These are phyloP conservation scores for Podotricha telesiphe DNA, from an alignment of 2,888 invertebrate genomes.

Conservation along the genomic window DNA sequence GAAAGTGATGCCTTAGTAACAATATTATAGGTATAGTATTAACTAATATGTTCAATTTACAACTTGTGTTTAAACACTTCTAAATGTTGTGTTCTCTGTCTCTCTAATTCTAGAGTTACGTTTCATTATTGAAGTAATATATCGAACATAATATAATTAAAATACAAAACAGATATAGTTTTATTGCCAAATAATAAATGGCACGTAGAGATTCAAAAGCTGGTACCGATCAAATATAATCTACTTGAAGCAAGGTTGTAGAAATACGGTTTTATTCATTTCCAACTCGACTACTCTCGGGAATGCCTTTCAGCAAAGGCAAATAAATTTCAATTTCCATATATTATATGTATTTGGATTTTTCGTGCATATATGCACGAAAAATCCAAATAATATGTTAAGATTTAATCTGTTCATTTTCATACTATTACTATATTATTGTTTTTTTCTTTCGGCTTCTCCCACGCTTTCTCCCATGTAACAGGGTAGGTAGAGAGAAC, in stretches of 20 bases:
- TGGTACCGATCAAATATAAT: slow-evolving; percentile 4
- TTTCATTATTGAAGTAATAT: too few species aligned
- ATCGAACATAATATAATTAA: not conserved
- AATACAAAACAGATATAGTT: not conserved
- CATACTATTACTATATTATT: too few species aligned
- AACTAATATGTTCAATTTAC: too few species aligned
- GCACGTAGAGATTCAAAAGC: not conserved
- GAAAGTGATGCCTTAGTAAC: too few species aligned
- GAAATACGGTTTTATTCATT: slow-evolving; percentile 10
- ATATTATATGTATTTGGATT: not conserved
- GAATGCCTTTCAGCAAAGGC: slow-evolving; percentile 6
- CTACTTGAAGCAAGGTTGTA: slow-evolving; percentile 2
- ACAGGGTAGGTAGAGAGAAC: too few species aligned
- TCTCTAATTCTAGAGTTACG: too few species aligned
- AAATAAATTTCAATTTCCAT: not conserved
- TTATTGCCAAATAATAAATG: slow-evolving; percentile 4
- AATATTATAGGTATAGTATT: too few species aligned
- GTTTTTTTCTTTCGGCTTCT: too few species aligned
- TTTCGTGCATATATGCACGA: too few species aligned
- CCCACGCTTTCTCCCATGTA: too few species aligned
- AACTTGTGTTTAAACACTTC: too few species aligned
- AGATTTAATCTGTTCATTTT: not conserved
- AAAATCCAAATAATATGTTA: not conserved
- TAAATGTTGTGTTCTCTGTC: too few species aligned
- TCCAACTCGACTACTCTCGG: not conserved